Evolutionary conservation across 2,797 vertebrate species (phyloP), one percentile per base, ranked within the genome.

Genomic region (Alfaro cultratus): DNA sequence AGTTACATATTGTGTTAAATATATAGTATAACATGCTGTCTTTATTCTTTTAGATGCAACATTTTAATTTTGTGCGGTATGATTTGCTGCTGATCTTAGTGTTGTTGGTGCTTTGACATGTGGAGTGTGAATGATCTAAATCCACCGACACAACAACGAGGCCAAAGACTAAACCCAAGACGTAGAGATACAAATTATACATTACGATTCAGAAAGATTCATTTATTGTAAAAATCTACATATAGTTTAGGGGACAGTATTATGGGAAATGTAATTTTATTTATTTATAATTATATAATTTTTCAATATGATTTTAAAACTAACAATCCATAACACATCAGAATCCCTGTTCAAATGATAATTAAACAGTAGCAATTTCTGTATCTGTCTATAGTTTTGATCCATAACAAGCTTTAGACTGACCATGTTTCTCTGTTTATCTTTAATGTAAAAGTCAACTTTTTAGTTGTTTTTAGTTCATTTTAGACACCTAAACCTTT

Each of bases 41-140:
- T 41, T 41, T 41, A 23, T 12, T 78, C 86, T 16, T 84, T 85
- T 79, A 70, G 47, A 81, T 77, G 43, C 79, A 82, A 77, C 83
- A 72, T 89, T 85, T 84, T 75, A 79, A 73, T 87, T 70, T 80
- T 85, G 84, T 92, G 82, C 83, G 62, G 81, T 89, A 74, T 78
- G 83, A 18, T 75, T 78, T 72, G 73, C 72, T 70, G 74, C 47
- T 70, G 1, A 26, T 83, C n/a, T 57, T 13, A 29, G 83, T 91
- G 78, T 81, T 39, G 80, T 89, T 73, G 75, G 64, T 78, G 80
- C 80, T 70, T 70, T 78, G 46, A 80, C 68, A 73, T 72, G 77
- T 49, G 62, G 68, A 53, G n/a, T 41, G 10, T 45, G 67, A 70
- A n/a, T 70, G 23, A 70, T 70, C 12, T 43, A 81, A 86, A 81